Evolutionary conservation across 2,797 vertebrate species (phyloP), one percentile per base, ranked within the genome.

Genomic region (Coracias cyanogaster): DNA sequence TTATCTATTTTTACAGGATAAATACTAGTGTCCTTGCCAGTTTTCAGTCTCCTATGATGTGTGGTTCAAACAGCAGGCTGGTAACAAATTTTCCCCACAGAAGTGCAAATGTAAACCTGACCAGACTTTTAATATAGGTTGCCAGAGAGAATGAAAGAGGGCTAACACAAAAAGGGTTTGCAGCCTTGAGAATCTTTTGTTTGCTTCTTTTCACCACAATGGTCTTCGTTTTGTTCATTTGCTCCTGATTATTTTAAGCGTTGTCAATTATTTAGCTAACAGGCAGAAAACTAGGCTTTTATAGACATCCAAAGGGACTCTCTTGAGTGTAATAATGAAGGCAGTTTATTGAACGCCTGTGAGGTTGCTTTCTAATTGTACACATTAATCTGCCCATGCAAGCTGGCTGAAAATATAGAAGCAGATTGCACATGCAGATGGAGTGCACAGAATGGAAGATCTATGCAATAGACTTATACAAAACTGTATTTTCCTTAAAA

Each of bases 241-340:
- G 96, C 93, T 97, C 93, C 94, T 97, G 97, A 97, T 98, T 98
- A 98, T 98, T 98, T 98, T 97, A 97, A 97, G 94, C 93, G 8
- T 97, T 97, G 98, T 98, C 98, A 98, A 98, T 98, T 98, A 98
- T 98, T 98, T 98, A 97, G 97, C 97, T 98, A 98, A 98, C 97
- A 98, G 98, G 98, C 98, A 98, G 98, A 98, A 98, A 98, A 98
- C 97, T 98, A 98, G 98, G 97, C 97, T 98, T 98, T 98, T 98
- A 98, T 97, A 98, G 98, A 97, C 97, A 97, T 97, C 96, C 97
- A 96, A 95, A 98, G 98, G 96, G 98, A 95, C 98, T 98, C 98
- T 98, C 98, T 86, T 97, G 98, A 98, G 98, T 98, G 96, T 98
- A 97, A 97, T 98, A 98, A 98, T 97, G 97, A 97, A 98, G 97